Evolutionary conservation across 2,797 vertebrate genomes (phyloP).

Genomic region (Champsocephalus esox): DNA sequence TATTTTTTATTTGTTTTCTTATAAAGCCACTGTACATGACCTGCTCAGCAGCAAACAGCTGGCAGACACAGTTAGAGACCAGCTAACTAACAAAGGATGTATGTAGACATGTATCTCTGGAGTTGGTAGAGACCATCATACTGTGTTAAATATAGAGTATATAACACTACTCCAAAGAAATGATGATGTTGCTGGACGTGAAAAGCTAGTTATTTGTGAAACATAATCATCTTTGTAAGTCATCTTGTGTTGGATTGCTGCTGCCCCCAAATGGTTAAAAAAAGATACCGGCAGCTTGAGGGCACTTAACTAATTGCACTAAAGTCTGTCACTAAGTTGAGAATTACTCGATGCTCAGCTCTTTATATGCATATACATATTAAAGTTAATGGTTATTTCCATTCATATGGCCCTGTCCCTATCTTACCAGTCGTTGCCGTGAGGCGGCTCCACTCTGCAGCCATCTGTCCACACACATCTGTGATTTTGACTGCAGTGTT

Average conservation of each 20-base stretch:
- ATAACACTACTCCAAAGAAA: neutral
- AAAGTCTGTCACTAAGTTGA: no score
- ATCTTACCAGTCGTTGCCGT: conserved; percentile 25
- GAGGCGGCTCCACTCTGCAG: conserved; percentile 34
- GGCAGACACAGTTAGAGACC: neutral
- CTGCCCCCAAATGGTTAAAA: neutral
- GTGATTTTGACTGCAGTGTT: conserved; percentile 25
- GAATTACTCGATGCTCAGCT: neutral
- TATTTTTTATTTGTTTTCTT: neutral
- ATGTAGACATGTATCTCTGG: no score
- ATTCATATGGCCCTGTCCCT: conserved; percentile 8
- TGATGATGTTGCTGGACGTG: neutral
- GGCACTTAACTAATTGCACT: neutral
- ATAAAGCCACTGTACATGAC: neutral
- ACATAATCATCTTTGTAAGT: rapidly evolving
- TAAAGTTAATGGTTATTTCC: conserved; percentile 6
- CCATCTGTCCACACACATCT: conserved; percentile 62
- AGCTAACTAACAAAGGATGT: neutral
- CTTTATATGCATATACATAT: neutral
- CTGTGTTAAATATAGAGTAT: neutral
- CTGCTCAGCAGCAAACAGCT: neutral
- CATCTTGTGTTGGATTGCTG: neutral
- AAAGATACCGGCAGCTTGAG: neutral
- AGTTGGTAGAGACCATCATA: neutral
- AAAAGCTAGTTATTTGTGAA: neutral